phyloP scores from a whole-genome alignment of 2,113 vertebrate species.

The Anseranas semipalmata region DNA sequence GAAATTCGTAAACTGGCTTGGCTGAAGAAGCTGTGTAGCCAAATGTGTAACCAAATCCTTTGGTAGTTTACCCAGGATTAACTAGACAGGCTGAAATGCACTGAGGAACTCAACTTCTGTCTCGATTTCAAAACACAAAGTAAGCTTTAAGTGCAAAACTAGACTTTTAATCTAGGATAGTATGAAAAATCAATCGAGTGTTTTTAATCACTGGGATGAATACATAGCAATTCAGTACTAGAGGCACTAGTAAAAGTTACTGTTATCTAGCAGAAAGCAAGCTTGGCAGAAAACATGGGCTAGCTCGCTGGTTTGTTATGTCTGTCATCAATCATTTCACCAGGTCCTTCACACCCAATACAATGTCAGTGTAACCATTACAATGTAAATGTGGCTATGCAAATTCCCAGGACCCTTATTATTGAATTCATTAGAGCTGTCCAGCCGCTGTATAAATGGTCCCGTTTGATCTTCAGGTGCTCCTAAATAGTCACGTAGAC shows the following conservation, averaged over 20 bases:
- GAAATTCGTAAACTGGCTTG: background rate
- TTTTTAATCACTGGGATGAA: background rate
- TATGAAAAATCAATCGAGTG: background rate
- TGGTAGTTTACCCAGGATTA: background rate
- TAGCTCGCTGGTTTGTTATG: background rate
- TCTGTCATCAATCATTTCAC: background rate
- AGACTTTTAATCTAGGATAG: background rate
- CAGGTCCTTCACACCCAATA: background rate
- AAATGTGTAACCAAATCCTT: rapidly evolving
- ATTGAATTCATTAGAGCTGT: background rate
- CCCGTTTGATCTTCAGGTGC: background rate
- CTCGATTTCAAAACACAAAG: background rate
- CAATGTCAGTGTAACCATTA: constrained; percentile 35
- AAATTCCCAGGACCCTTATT: background rate
- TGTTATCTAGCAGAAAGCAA: background rate
- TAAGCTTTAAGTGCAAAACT: background rate
- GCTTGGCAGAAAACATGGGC: background rate
- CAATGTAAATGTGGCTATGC: background rate
- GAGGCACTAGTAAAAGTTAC: background rate
- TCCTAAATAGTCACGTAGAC: background rate
- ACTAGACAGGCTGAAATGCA: background rate
- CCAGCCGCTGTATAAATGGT: background rate
- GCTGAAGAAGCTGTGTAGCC: background rate
- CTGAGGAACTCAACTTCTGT: background rate
- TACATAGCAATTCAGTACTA: rapidly evolving